These are phyloP conservation scores for Scopus umbretta DNA, from an alignment of 2,113 vertebrate genomes.

Conservation along the genomic window DNA sequence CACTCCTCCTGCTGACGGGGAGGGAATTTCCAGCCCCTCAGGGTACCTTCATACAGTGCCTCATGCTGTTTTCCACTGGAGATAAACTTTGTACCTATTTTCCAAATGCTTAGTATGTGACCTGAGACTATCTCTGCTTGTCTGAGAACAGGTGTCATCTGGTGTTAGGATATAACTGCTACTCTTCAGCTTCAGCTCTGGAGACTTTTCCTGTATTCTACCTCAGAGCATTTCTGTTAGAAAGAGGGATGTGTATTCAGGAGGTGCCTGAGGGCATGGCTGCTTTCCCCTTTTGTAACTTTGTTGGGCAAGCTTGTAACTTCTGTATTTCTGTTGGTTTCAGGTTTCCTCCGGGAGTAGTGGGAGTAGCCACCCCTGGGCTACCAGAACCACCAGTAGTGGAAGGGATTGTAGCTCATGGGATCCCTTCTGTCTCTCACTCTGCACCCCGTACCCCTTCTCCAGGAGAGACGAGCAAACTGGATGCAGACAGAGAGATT, in stretches of 20 bases:
- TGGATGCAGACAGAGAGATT: slow-evolving; percentile 93
- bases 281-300: not conserved
- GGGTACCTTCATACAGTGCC: not conserved
- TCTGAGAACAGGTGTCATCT: not conserved
- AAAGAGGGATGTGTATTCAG: not conserved
- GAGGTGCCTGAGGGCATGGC: not conserved
- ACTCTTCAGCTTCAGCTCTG: not conserved
- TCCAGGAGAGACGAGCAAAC: slow-evolving; percentile 86
- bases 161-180: not conserved
- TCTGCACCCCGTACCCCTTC: slow-evolving; percentile 78
- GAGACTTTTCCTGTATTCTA: not conserved
- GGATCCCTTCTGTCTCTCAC: slow-evolving; percentile 85
- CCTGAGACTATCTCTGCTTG: not conserved
- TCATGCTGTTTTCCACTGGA: not conserved
- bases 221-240: not conserved
- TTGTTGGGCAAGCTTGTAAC: slow-evolving; percentile 12
- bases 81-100: not conserved
- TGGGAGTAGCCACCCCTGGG: slow-evolving; percentile 82
- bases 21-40: not conserved
- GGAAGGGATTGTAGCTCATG: slow-evolving; percentile 84
- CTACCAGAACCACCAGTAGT: slow-evolving; percentile 79
- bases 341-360: slow-evolving; percentile 87
- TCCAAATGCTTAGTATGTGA: not conserved
- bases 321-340: slow-evolving; percentile 30
- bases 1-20: not conserved